Evolutionary conservation across 2,888 invertebrate species (phyloP).

Genomic region (Polyploca ridens): DNA sequence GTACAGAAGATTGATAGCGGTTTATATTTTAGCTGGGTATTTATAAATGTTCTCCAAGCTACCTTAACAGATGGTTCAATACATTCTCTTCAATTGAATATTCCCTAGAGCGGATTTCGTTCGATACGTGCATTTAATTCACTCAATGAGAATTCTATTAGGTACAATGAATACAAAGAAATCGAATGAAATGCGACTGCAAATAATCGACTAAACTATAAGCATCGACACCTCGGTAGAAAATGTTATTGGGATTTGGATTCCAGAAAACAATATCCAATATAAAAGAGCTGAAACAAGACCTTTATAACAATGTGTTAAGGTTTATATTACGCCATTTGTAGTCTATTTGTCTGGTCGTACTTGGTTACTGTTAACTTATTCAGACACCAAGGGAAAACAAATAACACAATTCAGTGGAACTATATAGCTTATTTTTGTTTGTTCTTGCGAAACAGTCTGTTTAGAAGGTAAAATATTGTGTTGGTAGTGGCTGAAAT

Average conservation of each 20-base stretch:
- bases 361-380: constrained; percentile 5
- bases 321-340: not conserved
- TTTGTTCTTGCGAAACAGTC: not conserved
- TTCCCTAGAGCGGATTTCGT: not conserved
- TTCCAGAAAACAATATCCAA: not conserved
- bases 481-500: not conserved
- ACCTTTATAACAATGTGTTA: not conserved
- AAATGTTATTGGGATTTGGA: constrained; percentile 9
- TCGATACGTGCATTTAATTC: not conserved
- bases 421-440: constrained; percentile 9
- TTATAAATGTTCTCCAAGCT: no score
- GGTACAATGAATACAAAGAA: constrained; percentile 3
- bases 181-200: constrained; percentile 13
- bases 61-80: not conserved
- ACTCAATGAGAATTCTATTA: not conserved
- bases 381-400: constrained; percentile 11
- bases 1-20: no score
- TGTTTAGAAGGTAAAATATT: not conserved
- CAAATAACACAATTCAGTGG: constrained; percentile 8
- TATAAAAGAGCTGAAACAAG: not conserved
- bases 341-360: not conserved
- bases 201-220: constrained; percentile 13
- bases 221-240: constrained; percentile 14
- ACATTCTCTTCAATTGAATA: not conserved
- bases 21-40: no score